phyloP scores from a whole-genome alignment of 2,113 vertebrate species.

The Stomatorhinus ivindoensis region DNA sequence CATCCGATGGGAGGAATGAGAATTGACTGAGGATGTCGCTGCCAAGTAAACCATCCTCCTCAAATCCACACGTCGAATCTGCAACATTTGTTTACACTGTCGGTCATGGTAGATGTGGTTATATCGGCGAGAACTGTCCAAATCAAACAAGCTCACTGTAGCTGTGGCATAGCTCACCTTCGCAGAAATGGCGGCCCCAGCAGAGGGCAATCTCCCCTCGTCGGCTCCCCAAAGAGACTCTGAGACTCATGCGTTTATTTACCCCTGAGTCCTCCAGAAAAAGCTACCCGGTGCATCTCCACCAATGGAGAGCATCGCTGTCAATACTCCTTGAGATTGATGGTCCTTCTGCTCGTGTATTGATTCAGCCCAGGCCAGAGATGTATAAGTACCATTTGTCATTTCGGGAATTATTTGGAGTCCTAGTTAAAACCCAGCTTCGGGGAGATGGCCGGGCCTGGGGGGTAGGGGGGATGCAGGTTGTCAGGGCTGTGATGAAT shows the following conservation, averaged over 20 bases:
- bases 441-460: slow-evolving; percentile 72
- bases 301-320: slow-evolving; percentile 57
- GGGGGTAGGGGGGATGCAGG: slow-evolving; percentile 48
- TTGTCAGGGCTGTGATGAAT: slow-evolving; percentile 91
- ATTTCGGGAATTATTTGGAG: slow-evolving; percentile 95
- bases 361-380: slow-evolving; percentile 83
- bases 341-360: slow-evolving; percentile 84
- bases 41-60: neutral
- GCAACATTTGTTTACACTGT: neutral
- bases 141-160: neutral
- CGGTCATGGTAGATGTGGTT: neutral
- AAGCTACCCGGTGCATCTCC: slow-evolving; percentile 57
- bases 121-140: neutral
- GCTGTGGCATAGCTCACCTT: neutral
- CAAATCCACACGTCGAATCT: neutral
- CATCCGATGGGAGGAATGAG: neutral
- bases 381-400: slow-evolving; percentile 87
- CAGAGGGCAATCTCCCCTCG: neutral
- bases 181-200: neutral
- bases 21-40: neutral
- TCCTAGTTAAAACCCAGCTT: slow-evolving; percentile 90
- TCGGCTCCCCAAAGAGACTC: neutral
- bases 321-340: slow-evolving; percentile 82
- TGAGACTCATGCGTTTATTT: slow-evolving; percentile 24
- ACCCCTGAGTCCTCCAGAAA: slow-evolving; percentile 41